A percentile compares a stretch with the other conserved stretches of the same genome.
phyloP scores from a whole-genome alignment of 2,113 vertebrate genomes.

The Pseudopipra pipra region DNA sequence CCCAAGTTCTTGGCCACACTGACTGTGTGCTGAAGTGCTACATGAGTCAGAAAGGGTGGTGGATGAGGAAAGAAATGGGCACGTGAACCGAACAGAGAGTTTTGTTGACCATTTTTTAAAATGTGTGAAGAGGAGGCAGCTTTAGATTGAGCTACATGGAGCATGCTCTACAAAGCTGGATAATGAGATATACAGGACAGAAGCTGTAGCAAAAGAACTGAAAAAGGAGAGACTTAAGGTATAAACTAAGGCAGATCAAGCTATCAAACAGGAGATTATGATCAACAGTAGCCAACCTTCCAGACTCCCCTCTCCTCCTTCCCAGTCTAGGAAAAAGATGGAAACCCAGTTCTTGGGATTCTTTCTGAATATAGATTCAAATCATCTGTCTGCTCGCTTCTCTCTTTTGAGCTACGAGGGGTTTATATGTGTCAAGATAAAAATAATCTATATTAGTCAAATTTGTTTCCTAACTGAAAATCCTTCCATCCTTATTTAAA shows the following conservation, averaged over 20 bases:
- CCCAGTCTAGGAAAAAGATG: neutral
- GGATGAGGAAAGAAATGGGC: neutral
- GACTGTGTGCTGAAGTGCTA: neutral
- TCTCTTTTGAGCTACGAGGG: neutral
- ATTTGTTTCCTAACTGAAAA: neutral
- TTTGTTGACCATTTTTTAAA: neutral
- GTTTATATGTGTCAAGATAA: neutral
- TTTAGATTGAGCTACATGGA: neutral
- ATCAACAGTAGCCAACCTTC: neutral
- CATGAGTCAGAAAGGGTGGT: neutral
- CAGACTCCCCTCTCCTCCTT: neutral
- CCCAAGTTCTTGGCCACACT: neutral
- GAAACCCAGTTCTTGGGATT: neutral
- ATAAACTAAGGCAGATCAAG: neutral
- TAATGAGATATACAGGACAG: neutral
- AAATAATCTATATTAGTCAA: neutral
- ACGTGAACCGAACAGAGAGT: neutral
- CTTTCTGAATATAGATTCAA: neutral
- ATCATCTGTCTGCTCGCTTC: neutral
- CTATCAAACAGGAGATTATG: neutral
- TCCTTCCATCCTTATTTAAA: neutral
- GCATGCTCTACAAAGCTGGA: neutral
- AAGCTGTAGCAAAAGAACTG: neutral
- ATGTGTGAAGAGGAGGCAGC: neutral
- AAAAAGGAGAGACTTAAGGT: neutral